Conservation (phyloP, 2,113 vertebrate species). For the Naja naja region DNA sequence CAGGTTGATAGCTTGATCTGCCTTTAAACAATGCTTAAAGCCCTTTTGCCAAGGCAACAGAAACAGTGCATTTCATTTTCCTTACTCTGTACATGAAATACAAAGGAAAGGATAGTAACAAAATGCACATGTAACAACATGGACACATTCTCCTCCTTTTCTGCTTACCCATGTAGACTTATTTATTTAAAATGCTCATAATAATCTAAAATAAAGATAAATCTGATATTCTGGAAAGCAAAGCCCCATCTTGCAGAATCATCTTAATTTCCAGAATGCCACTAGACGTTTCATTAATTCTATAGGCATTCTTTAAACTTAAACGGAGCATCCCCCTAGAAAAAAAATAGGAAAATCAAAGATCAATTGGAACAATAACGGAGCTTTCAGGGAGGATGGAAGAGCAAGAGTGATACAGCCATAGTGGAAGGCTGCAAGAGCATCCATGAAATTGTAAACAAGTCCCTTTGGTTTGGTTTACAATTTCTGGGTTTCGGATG, state of each 20-base stretch:
- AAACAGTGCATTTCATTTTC: neutral
- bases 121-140: neutral
- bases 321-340: neutral
- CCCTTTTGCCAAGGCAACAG: neutral
- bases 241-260: neutral
- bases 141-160: neutral
- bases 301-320: neutral
- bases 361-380: neutral
- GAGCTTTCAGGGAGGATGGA: neutral
- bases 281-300: neutral
- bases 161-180: neutral
- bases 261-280: neutral
- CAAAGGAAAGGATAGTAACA: neutral
- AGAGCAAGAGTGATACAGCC: neutral
- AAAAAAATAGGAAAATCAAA: neutral
- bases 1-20: neutral
- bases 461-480: neutral
- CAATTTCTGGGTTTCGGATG: neutral
- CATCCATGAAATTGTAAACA: neutral
- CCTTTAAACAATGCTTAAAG: neutral
- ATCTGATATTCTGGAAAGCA: neutral
- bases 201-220: neutral
- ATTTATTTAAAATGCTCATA: neutral
- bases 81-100: neutral
- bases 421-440: neutral